Evolutionary conservation across 1,140 invertebrate genomes (phyloP).

Genomic region (Nephotettix cincticeps): DNA sequence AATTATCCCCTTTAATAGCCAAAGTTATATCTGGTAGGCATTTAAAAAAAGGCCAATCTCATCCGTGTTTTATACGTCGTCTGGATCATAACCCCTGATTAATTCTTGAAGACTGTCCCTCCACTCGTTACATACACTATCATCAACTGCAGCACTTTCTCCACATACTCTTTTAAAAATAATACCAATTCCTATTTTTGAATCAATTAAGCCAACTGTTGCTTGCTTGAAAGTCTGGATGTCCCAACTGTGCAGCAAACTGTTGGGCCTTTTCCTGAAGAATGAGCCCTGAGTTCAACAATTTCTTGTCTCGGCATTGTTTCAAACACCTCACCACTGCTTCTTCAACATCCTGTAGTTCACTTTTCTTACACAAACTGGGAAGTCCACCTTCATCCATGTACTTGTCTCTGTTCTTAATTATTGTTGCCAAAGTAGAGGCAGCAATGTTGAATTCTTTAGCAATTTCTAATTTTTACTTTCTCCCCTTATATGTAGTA

Average conservation of each 20-base stretch:
- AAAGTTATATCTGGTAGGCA: constrained; percentile 48
- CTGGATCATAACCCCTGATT: constrained; percentile 40
- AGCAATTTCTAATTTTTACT: no score
- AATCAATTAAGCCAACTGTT: constrained; percentile 47
- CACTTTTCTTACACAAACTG: constrained; percentile 19
- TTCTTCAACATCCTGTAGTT: constrained; percentile 35
- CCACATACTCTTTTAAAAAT: constrained; percentile 43
- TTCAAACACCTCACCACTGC: constrained; percentile 41
- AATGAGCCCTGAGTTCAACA: constrained; percentile 34
- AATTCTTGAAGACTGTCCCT: constrained; percentile 31
- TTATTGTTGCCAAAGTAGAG: background rate
- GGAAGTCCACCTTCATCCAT: background rate
- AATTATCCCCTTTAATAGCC: constrained; percentile 43
- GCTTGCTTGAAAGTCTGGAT: constrained; percentile 43
- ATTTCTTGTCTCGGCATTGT: constrained; percentile 41
- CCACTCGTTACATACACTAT: constrained; percentile 33
- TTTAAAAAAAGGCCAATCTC: constrained; percentile 52
- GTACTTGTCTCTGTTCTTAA: constrained; percentile 14
- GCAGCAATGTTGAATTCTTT: background rate
- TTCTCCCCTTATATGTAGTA: no score
- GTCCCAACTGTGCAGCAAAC: constrained; percentile 40
- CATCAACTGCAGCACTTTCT: constrained; percentile 42
- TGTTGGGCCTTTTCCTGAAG: constrained; percentile 36
- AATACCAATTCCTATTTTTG: constrained; percentile 42
- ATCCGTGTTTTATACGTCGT: constrained; percentile 52